Evolutionary conservation across 2,113 vertebrate genomes (phyloP), one percentile per base, ranked within the genome.

Genomic region (Cygnus atratus): DNA sequence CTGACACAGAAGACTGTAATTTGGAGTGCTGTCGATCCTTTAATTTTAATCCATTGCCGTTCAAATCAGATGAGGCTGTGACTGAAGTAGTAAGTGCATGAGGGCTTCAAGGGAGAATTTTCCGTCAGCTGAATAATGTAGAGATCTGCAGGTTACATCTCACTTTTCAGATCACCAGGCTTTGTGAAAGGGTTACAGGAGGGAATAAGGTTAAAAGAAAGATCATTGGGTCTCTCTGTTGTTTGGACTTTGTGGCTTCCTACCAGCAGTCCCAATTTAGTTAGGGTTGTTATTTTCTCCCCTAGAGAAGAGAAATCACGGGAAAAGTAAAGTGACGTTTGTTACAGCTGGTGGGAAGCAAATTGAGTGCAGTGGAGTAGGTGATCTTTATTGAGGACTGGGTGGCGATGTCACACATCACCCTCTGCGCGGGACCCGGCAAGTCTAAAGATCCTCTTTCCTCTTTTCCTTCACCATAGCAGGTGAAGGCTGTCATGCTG

Each of bases 351-450:
- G 82, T 93, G 81, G 54, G 67, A 89, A 89, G 84, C 92, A 95
- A 93, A 94, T 79, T 73, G 91, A 94, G 96, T 73, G 88, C 80
- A 88, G 88, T 80, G 77, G 54, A 84, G 73, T 90, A 74, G 74
- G 39, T 90, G 86, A 93, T 95, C 43, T 84, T 92, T 87, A 89
- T 66, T 91, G 95, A 88, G 67, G 85, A 58, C 66, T 87, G 25
- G 95, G 86, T 84, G 84, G 80, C 77, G 92, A 86, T 87, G 92
- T 88, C 92, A 87, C 95, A 87, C n/a, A 70, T 92, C 77, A 73
- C 54, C 41, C 50, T 57, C 37, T 62, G 73, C 7, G 28, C n/a
- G 76, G 86, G 93, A 55, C 66, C 58, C 87, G 73, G 84, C 66
- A 50, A 58, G n/a, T 5, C 3, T 65, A 50, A 76, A 92, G 61